Evolutionary conservation across 2,888 invertebrate genomes (phyloP).

Genomic region (Girardia tigrina): DNA sequence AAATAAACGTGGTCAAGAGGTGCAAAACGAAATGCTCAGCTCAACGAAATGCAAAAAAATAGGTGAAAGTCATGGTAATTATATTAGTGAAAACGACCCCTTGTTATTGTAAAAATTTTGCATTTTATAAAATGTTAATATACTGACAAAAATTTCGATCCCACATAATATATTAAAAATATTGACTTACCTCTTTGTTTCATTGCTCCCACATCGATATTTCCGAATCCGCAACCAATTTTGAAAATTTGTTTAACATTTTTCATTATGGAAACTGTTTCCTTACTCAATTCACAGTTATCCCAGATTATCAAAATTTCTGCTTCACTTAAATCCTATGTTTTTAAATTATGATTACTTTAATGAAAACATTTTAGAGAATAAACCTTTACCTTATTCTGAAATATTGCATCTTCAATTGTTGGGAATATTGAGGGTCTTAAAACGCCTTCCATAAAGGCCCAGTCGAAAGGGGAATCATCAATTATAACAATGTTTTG

Average conservation of each 20-base stretch:
- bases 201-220: background rate
- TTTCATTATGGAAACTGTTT: background rate
- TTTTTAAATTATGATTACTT: background rate
- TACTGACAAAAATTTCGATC: too few relatives aligned
- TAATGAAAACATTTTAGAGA: too few relatives aligned
- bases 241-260: background rate
- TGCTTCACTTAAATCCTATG: background rate
- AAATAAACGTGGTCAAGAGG: too few relatives aligned
- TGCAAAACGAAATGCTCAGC: too few relatives aligned
- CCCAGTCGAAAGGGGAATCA: background rate
- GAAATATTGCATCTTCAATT: background rate
- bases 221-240: background rate
- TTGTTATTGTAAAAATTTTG: too few relatives aligned
- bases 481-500: background rate
- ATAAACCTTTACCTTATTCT: background rate
- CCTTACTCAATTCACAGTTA: background rate
- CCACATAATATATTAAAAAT: too few relatives aligned
- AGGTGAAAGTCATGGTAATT: too few relatives aligned
- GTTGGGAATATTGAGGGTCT: background rate
- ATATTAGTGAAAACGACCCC: too few relatives aligned
- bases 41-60: too few relatives aligned
- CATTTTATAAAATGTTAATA: too few relatives aligned
- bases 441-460: background rate
- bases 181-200: background rate
- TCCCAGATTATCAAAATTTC: background rate